These are phyloP conservation scores for Pandemis corylana DNA, from an alignment of 2,888 invertebrate genomes.

Conservation along the genomic window DNA sequence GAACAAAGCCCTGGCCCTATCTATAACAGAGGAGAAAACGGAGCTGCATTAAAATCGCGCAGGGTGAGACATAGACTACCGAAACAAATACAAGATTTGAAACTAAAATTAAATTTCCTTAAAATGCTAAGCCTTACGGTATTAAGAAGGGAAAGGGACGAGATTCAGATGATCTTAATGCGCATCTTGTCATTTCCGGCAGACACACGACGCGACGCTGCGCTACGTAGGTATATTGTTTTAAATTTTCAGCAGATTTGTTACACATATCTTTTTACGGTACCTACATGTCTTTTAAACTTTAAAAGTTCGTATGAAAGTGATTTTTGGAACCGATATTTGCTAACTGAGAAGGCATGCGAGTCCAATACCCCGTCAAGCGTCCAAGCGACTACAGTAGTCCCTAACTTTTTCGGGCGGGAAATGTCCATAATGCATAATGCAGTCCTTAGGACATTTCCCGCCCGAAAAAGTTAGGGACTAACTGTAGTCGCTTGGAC, in stretches of 20 bases:
- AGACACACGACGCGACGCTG: background rate
- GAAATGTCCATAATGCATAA: too few relatives aligned
- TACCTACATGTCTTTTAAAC: too few relatives aligned
- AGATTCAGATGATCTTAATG: background rate
- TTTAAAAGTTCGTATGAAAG: background rate
- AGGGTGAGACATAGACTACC: background rate
- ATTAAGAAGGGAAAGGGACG: constrained; percentile 5
- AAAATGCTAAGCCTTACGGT: constrained; percentile 13
- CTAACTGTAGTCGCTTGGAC: too few relatives aligned
- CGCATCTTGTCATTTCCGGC: background rate
- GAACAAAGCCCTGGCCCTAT: background rate
- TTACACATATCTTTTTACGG: too few relatives aligned
- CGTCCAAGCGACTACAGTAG: too few relatives aligned
- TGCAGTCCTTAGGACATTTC: too few relatives aligned
- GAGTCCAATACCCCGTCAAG: too few relatives aligned
- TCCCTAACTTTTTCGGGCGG: too few relatives aligned
- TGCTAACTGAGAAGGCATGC: too few relatives aligned
- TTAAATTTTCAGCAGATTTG: background rate
- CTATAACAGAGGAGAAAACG: background rate
- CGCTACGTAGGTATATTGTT: background rate
- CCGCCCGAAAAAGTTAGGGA: too few relatives aligned
- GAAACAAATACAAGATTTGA: constrained; percentile 4
- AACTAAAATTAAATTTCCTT: constrained; percentile 19
- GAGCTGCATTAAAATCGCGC: background rate
- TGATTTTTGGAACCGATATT: too few relatives aligned